Evolutionary conservation across 2,888 invertebrate genomes (phyloP).

Genomic region (Diaprepes abbreviatus): DNA sequence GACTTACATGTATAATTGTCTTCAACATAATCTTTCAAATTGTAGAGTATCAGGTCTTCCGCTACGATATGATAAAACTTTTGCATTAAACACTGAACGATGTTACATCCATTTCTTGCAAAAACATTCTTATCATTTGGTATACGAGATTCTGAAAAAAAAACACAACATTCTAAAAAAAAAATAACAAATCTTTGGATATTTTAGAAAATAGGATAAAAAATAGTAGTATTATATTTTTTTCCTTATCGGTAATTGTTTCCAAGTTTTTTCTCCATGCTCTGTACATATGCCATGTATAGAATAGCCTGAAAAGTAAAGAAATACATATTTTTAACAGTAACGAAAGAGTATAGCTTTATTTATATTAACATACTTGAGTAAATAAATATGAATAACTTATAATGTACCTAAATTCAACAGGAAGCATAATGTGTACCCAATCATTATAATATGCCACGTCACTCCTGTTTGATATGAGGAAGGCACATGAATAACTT

Average conservation of each 20-base stretch:
- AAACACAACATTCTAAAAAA: too few species aligned
- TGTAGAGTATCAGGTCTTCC: constrained; percentile 22
- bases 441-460: constrained; percentile 44
- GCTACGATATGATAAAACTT: constrained; percentile 26
- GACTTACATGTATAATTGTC: constrained; percentile 43
- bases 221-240: background rate
- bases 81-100: constrained; percentile 44
- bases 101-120: constrained; percentile 40
- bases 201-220: background rate
- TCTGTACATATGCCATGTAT: constrained; percentile 39
- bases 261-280: constrained; percentile 41
- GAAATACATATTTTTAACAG: too few species aligned
- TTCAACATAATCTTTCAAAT: constrained; percentile 50
- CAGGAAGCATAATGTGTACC: constrained; percentile 37
- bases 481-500: constrained; percentile 52
- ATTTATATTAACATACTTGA: background rate
- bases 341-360: too few species aligned
- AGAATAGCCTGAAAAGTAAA: constrained; percentile 28
- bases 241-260: constrained; percentile 37
- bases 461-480: constrained; percentile 44
- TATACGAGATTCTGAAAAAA: background rate
- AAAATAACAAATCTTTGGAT: too few species aligned
- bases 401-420: constrained; percentile 19
- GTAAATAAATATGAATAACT: background rate
- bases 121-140: constrained; percentile 15